phyloP scores from a whole-genome alignment of 2,797 vertebrate genomes.

The Gambelia wislizenii region DNA sequence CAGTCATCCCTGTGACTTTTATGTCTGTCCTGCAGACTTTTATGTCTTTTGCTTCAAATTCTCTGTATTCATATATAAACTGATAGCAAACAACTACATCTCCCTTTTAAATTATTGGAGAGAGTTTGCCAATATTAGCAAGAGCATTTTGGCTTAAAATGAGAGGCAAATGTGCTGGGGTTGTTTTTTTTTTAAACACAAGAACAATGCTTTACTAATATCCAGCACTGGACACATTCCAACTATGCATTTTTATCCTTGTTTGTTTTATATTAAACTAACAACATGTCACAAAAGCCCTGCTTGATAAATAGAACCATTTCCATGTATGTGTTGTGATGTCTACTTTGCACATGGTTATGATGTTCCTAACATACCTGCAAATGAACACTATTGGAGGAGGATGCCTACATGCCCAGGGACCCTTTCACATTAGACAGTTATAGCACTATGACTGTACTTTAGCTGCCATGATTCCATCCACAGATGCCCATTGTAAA shows the following conservation, averaged over 20 bases:
- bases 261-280: slow-evolving; percentile 34
- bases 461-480: too few relatives aligned
- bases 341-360: not conserved
- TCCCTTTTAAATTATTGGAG: not conserved
- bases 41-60: not conserved
- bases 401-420: not conserved
- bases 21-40: not conserved
- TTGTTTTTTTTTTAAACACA: not conserved
- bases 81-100: not conserved
- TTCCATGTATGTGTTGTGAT: not conserved
- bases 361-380: not conserved
- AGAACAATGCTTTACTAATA: not conserved
- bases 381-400: not conserved
- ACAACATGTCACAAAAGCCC: not conserved
- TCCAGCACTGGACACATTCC: slow-evolving; percentile 8
- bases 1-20: not conserved
- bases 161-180: not conserved
- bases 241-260: slow-evolving; percentile 15
- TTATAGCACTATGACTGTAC: too few relatives aligned
- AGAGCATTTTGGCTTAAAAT: slow-evolving; percentile 10
- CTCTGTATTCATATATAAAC: not conserved
- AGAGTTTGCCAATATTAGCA: not conserved
- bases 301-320: not conserved
- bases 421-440: too few relatives aligned
- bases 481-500: too few relatives aligned